phyloP scores from a whole-genome alignment of 2,113 vertebrate species.

The Bos javanicus region DNA sequence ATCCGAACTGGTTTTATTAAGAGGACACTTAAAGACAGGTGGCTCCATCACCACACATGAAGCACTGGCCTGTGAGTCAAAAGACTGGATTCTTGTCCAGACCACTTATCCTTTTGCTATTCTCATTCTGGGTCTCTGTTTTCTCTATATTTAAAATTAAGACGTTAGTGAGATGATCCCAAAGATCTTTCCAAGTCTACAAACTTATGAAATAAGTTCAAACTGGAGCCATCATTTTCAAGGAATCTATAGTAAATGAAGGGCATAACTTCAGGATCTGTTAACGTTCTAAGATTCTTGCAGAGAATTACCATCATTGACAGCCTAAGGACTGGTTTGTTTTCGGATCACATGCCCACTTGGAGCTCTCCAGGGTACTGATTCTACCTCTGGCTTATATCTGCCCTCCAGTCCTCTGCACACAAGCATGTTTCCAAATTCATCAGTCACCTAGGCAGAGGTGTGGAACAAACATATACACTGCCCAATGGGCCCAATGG shows the following conservation, averaged over 20 bases:
- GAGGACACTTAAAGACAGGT: conserved; percentile 4
- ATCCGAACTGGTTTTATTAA: neutral
- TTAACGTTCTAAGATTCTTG: neutral
- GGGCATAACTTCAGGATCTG: neutral
- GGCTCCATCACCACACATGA: neutral
- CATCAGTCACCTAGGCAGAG: neutral
- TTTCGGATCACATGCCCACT: fast-evolving
- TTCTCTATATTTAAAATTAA: neutral
- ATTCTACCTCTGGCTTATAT: neutral
- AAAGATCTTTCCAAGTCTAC: neutral
- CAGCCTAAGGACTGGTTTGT: neutral
- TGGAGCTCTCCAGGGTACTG: conserved; percentile 62
- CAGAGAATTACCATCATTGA: neutral
- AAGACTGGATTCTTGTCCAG: neutral
- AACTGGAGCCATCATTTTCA: neutral
- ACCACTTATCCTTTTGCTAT: neutral
- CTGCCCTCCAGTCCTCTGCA: neutral
- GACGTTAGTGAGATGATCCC: neutral
- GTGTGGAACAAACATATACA: neutral
- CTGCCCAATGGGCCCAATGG: neutral
- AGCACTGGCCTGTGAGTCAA: neutral
- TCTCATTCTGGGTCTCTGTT: neutral
- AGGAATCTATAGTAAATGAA: neutral
- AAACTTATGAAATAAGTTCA: neutral
- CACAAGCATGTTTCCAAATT: neutral